These are phyloP conservation scores for Netelia fuscicornis DNA, from an alignment of 2,888 invertebrate species.

Conservation along the genomic window DNA sequence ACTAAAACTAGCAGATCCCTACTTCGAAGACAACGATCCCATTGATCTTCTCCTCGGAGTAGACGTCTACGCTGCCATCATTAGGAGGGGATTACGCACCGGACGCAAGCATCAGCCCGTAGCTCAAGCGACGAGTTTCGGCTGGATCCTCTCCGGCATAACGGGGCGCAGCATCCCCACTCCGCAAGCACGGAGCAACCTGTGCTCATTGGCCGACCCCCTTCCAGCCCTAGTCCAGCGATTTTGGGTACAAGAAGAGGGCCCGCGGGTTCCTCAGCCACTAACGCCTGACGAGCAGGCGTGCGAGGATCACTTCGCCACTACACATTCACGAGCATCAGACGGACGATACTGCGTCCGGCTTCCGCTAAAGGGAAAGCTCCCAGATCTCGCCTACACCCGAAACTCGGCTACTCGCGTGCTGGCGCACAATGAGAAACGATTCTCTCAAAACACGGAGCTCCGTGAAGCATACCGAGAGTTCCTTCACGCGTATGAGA, in stretches of 20 bases:
- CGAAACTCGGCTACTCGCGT: conserved; percentile 13
- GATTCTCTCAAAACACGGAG: conserved; percentile 20
- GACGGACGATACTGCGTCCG: conserved; percentile 53
- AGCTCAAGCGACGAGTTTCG: background rate
- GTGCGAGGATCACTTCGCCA: conserved; percentile 45
- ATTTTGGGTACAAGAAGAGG: conserved; percentile 1
- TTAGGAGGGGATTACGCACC: background rate
- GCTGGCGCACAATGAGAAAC: conserved; percentile 33
- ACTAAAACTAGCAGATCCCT: background rate
- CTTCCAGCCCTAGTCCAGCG: background rate
- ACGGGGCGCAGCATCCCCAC: too few species aligned
- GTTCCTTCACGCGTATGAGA: too few species aligned
- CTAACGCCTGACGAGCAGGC: conserved; percentile 40
- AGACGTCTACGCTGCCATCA: background rate
- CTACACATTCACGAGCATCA: conserved; percentile 27
- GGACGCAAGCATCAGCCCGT: background rate
- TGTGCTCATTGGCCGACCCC: background rate
- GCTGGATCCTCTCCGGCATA: background rate
- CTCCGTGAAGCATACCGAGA: conserved; percentile 12
- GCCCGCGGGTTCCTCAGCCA: background rate
- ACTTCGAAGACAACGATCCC: background rate
- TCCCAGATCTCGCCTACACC: conserved; percentile 40
- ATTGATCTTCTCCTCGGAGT: background rate
- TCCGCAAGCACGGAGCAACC: too few species aligned
- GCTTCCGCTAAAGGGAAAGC: conserved; percentile 36